Conservation (phyloP, 1,140 invertebrate genomes). For the Anthonomus grandis region DNA sequence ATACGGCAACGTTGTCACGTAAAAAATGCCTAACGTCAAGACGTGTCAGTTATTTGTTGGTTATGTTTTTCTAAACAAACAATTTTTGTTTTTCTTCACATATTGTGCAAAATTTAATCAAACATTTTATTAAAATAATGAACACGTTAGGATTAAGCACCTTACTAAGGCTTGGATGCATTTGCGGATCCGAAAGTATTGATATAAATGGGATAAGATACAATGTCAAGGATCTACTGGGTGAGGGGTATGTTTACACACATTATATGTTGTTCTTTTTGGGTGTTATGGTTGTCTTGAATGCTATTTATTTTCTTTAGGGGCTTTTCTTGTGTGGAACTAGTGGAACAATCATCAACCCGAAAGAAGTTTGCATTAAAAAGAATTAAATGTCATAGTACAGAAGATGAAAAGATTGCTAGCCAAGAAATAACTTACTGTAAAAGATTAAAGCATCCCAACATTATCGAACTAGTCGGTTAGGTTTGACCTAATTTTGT, state of each 20-base stretch:
- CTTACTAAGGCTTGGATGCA: constrained; percentile 74
- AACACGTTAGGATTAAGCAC: constrained; percentile 67
- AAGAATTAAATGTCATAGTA: constrained; percentile 74
- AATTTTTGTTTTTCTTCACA: no score
- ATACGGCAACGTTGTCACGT: no score
- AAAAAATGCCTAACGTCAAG: no score
- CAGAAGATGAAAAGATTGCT: constrained; percentile 73
- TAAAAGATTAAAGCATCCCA: constrained; percentile 66
- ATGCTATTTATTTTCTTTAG: constrained; percentile 52
- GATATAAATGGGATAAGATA: constrained; percentile 69
- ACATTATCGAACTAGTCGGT: constrained; percentile 69
- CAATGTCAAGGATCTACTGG: constrained; percentile 66
- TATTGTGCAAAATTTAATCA: no score
- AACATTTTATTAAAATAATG: constrained; percentile 57
- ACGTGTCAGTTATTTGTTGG: no score
- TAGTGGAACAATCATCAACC: constrained; percentile 71
- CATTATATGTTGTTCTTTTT: neutral
- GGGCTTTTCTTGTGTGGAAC: constrained; percentile 79
- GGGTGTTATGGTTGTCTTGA: neutral
- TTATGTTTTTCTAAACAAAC: no score
- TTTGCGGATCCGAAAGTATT: constrained; percentile 73
- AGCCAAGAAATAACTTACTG: constrained; percentile 75
- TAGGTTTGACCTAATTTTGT: neutral
- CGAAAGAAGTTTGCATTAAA: constrained; percentile 76
- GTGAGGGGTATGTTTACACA: constrained; percentile 66